Evolutionary conservation across 2,113 vertebrate species (phyloP), one percentile per base, ranked within the genome.

Genomic region (Chloebia gouldiae): DNA sequence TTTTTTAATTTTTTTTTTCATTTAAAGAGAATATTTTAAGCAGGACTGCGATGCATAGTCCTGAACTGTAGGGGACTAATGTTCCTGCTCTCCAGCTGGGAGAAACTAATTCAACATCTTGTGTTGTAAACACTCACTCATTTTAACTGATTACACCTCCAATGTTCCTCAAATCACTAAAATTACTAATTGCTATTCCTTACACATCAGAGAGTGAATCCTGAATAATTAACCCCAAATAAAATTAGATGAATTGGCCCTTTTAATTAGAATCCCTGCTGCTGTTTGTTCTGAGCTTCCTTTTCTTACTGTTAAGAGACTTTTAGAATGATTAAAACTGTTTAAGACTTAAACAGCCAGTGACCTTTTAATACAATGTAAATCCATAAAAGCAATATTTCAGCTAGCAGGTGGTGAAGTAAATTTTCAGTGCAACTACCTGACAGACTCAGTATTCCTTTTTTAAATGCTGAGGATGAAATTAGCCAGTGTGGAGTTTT

Each of bases 151-250:
- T 99, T 99, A 99, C 97, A 98, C 98, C 98, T 99, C 98, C 98
- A 98, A 96, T 97, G 98, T 98, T 98, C 98, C 98, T 99, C 98
- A 98, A 98, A 99, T 98, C 98, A 98, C 98, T 98, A 97, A 98
- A 99, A 99, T 99, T 98, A 98, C 98, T 98, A 98, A 99, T 99
- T 99, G 98, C 98, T 98, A 99, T 99, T 98, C 98, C 98, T 98
- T 98, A 98, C 98, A 98, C 98, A 98, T 98, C 98, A 98, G 98
- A 98, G 98, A 97, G 98, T 98, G 98, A 98, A 98, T 99, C 98
- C 98, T 98, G 98, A 98, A 98, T 99, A 99, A 99, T 99, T 98
- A 98, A 98, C 98, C 98, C 98, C 98, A 98, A 99, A 99, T 99
- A 99, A 99, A 99, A 99, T 98, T 98, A 98, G 98, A 98, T 98